Evolutionary conservation across 2,797 vertebrate species (phyloP).

Genomic region (Poecilia gillii): DNA sequence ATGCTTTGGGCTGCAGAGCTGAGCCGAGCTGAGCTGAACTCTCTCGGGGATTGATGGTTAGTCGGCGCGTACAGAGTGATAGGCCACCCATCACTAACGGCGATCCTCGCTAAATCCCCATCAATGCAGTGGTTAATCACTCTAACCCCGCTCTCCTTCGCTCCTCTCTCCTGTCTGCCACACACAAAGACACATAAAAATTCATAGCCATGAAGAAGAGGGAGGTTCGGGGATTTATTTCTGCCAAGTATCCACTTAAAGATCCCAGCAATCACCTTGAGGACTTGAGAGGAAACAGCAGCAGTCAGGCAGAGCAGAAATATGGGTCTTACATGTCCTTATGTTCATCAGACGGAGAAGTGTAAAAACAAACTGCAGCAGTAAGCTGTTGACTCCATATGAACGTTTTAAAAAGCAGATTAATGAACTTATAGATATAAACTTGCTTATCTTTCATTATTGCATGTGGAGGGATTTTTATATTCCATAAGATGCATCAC

Average conservation of each 20-base stretch:
- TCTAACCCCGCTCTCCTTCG: conserved; percentile 76
- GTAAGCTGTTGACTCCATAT: background rate
- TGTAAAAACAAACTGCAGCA: conserved; percentile 25
- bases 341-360: conserved; percentile 18
- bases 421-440: background rate
- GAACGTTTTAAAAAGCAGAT: background rate
- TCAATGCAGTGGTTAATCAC: conserved; percentile 85
- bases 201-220: conserved; percentile 82
- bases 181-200: conserved; percentile 86
- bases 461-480: background rate
- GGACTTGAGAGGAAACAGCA: conserved; percentile 62
- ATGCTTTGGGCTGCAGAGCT: conserved; percentile 93
- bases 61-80: conserved; percentile 77
- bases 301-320: conserved; percentile 23
- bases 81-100: conserved; percentile 85
- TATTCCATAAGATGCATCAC: background rate
- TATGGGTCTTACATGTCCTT: conserved; percentile 21
- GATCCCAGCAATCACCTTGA: conserved; percentile 49
- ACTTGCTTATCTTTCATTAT: background rate
- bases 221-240: conserved; percentile 71
- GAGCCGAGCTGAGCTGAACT: conserved; percentile 86
- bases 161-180: conserved; percentile 72
- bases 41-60: conserved; percentile 87
- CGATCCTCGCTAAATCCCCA: conserved; percentile 83
- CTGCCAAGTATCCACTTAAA: conserved; percentile 72